Evolutionary conservation across 2,113 vertebrate species (phyloP).

Genomic region (Forbesichthys papilliferus): DNA sequence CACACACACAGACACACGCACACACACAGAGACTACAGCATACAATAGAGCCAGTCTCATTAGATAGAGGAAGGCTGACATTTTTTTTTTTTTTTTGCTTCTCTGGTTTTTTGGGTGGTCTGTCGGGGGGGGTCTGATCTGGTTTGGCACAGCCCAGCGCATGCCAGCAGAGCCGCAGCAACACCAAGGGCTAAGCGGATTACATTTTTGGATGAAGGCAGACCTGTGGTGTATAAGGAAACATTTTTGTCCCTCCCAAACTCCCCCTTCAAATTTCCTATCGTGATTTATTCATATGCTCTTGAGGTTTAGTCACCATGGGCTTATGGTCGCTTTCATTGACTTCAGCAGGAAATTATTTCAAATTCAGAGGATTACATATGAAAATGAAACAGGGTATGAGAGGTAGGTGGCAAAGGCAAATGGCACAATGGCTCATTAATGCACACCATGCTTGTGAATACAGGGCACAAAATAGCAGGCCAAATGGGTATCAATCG

Average conservation of each 20-base stretch:
- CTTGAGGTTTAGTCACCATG: constrained; percentile 54
- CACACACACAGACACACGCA: neutral
- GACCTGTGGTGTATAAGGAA: constrained; percentile 54
- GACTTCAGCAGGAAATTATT: constrained; percentile 63
- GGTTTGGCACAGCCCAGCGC: constrained; percentile 61
- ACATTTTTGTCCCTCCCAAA: constrained; percentile 50
- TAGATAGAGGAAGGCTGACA: constrained; percentile 61
- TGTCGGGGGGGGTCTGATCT: constrained; percentile 59
- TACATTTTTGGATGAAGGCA: constrained; percentile 56
- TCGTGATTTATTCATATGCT: constrained; percentile 65
- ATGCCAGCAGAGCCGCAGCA: constrained; percentile 48
- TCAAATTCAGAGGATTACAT: constrained; percentile 65
- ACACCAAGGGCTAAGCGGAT: constrained; percentile 71
- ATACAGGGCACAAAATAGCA: constrained; percentile 19
- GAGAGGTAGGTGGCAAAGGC: neutral
- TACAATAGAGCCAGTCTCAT: constrained; percentile 59
- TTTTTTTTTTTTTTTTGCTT: constrained; percentile 69
- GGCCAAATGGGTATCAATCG: constrained; percentile 16
- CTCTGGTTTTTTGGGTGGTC: constrained; percentile 41
- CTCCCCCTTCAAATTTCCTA: constrained; percentile 8
- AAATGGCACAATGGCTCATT: constrained; percentile 23
- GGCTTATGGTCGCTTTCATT: constrained; percentile 61
- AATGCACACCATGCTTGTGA: constrained; percentile 19
- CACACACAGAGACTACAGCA: constrained; percentile 16
- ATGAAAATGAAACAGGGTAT: constrained; percentile 32